phyloP scores from a whole-genome alignment of 2,113 vertebrate genomes.

The Xyrauchen texanus region DNA sequence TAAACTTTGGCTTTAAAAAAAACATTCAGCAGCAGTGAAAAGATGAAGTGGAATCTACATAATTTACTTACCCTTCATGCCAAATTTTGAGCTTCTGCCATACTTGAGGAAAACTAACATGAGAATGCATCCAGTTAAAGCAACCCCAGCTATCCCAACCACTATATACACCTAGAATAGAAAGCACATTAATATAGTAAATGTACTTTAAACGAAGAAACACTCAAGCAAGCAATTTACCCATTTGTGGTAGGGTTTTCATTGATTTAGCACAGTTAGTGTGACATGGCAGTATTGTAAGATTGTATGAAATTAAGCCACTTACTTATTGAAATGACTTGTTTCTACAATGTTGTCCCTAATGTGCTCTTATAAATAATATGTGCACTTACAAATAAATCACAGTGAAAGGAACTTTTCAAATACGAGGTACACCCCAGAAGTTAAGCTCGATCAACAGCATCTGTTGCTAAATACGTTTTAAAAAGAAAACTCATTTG shows the following conservation, averaged over 20 bases:
- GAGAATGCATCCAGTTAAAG: conserved; percentile 88
- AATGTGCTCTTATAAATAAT: background rate
- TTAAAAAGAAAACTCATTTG: background rate
- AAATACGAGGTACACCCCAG: background rate
- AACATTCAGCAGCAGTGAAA: background rate
- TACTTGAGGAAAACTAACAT: conserved; percentile 95
- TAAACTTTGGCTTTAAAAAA: background rate
- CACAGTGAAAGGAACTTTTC: background rate
- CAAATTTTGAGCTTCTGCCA: conserved; percentile 96
- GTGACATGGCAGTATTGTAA: no score
- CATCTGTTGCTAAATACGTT: background rate
- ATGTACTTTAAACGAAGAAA: background rate
- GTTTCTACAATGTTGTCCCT: background rate
- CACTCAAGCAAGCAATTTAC: background rate
- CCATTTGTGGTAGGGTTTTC: background rate
- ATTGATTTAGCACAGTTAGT: no score
- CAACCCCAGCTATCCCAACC: conserved; percentile 92
- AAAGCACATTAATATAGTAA: conserved; percentile 1
- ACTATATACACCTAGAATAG: conserved; percentile 89
- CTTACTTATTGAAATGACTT: background rate
- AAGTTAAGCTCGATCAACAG: background rate
- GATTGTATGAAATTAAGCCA: background rate
- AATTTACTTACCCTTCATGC: conserved; percentile 89
- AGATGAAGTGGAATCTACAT: background rate
- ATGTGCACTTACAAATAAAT: no score